phyloP scores from a whole-genome alignment of 2,113 vertebrate genomes.

The Turdus rufiventris region DNA sequence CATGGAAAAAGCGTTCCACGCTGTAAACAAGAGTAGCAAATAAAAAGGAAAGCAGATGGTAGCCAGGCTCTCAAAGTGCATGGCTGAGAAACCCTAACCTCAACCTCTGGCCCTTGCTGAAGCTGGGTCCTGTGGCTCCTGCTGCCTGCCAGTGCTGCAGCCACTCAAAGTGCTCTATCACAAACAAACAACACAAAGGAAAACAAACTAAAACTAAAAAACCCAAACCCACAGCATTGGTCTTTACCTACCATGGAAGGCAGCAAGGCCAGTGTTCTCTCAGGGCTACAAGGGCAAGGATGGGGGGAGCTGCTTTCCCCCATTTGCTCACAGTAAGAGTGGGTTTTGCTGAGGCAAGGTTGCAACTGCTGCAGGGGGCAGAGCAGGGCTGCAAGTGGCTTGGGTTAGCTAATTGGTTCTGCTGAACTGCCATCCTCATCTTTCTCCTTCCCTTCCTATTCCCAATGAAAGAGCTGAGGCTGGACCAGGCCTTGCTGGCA shows the following conservation, averaged over 20 bases:
- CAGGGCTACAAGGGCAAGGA: background rate
- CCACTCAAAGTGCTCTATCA: slow-evolving; percentile 17
- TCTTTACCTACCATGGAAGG: background rate
- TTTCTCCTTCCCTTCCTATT: background rate
- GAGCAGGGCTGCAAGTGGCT: background rate
- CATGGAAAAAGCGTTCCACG: slow-evolving; percentile 9
- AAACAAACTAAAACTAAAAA: background rate
- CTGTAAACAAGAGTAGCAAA: slow-evolving; percentile 55
- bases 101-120: fast-evolving
- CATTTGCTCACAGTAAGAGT: background rate
- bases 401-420: background rate
- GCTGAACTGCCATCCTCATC: background rate
- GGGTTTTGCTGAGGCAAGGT: background rate
- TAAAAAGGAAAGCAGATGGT: slow-evolving; percentile 5
- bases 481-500: background rate
- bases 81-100: background rate
- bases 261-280: background rate
- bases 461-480: fast-evolving
- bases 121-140: background rate
- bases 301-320: background rate
- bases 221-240: fast-evolving
- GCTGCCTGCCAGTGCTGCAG: background rate
- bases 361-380: background rate
- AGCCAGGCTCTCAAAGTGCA: background rate
- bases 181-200: background rate